Evolutionary conservation across 2,797 vertebrate species (phyloP).

Genomic region (Hyperoplus lanceolatus): DNA sequence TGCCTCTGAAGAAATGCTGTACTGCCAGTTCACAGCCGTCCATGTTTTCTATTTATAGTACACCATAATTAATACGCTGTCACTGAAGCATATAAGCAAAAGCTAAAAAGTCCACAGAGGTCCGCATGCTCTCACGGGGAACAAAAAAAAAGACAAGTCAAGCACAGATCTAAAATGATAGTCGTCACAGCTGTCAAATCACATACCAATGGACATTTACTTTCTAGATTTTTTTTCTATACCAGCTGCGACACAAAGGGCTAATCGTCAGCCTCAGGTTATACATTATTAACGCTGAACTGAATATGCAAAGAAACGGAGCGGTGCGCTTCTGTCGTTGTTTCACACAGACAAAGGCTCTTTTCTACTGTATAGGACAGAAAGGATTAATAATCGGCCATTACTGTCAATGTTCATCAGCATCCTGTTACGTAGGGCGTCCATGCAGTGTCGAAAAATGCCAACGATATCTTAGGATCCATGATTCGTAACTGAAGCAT

Average conservation of each 20-base stretch:
- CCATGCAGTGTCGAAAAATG: slow-evolving; percentile 8
- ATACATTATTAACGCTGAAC: slow-evolving; percentile 52
- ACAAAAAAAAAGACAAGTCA: slow-evolving; percentile 6
- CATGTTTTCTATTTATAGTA: slow-evolving; percentile 66
- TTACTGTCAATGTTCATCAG: slow-evolving; percentile 69
- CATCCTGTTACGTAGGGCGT: slow-evolving; percentile 36
- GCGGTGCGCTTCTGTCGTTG: slow-evolving; percentile 38
- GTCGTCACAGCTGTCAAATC: slow-evolving; percentile 63
- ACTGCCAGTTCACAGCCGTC: slow-evolving; percentile 57
- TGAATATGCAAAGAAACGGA: slow-evolving; percentile 48
- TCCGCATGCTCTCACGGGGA: not conserved
- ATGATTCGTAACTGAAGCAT: slow-evolving; percentile 37
- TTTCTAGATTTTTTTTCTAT: slow-evolving; percentile 10
- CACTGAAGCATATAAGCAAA: slow-evolving; percentile 55
- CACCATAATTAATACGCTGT: slow-evolving; percentile 69
- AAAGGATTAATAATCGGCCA: slow-evolving; percentile 67
- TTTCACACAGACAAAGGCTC: slow-evolving; percentile 53
- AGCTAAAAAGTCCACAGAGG: slow-evolving; percentile 29
- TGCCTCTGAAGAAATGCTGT: slow-evolving; percentile 63
- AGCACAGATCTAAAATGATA: slow-evolving; percentile 43
- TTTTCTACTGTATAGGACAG: slow-evolving; percentile 47
- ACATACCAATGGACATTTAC: slow-evolving; percentile 49
- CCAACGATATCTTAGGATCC: slow-evolving; percentile 45
- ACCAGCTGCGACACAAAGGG: slow-evolving; percentile 24
- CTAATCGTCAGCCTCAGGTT: slow-evolving; percentile 45